Evolutionary conservation across 2,113 vertebrate genomes (phyloP).

Genomic region (Melanostigma gelatinosum): DNA sequence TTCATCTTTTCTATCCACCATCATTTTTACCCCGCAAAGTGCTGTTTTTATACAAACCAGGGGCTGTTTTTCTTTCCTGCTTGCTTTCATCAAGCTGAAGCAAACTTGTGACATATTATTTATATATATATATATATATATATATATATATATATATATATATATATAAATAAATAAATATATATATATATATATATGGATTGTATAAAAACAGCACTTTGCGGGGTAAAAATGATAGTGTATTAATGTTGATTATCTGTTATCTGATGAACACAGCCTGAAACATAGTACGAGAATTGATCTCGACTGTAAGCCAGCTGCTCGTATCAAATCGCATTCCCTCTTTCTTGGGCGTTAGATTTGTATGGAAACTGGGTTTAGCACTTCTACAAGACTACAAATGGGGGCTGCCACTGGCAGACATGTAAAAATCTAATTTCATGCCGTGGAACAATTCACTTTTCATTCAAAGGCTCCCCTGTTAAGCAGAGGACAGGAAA

Average conservation of each 20-base stretch:
- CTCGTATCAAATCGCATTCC: conserved; percentile 20
- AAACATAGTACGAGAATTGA: background rate
- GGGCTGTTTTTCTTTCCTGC: too few relatives aligned
- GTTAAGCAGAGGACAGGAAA: conserved; percentile 53
- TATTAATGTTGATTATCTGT: conserved; percentile 17
- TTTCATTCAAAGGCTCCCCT: conserved; percentile 55
- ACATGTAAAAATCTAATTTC: conserved; percentile 66
- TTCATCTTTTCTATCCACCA: conserved; percentile 28
- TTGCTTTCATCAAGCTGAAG: too few relatives aligned
- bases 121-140: too few relatives aligned
- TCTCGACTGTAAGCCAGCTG: conserved; percentile 16
- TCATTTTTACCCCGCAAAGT: too few relatives aligned
- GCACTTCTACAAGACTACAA: conserved; percentile 28
- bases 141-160: background rate
- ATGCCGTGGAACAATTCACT: conserved; percentile 61
- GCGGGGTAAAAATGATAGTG: background rate
- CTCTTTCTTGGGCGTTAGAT: conserved; percentile 19
- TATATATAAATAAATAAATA: background rate
- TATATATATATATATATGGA: too few relatives aligned
- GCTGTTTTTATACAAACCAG: too few relatives aligned
- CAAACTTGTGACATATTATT: too few relatives aligned
- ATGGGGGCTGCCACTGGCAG: conserved; percentile 28
- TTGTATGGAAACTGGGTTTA: conserved; percentile 34
- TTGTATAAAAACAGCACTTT: background rate
- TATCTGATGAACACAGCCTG: conserved; percentile 1